Conservation (phyloP, 2,888 invertebrate genomes). For the Biston betularia region DNA sequence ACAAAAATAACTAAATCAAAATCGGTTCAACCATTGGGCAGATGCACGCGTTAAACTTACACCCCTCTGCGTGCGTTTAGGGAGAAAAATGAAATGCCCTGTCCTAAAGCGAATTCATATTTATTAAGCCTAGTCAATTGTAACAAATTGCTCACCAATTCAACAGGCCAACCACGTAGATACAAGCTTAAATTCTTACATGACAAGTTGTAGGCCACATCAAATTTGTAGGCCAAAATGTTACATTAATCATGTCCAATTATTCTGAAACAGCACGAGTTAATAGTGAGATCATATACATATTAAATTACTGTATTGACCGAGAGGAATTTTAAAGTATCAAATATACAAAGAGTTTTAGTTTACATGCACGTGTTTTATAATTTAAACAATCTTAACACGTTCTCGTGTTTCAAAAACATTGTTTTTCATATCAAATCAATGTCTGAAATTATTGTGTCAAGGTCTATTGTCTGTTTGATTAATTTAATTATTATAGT, state of each 20-base stretch:
- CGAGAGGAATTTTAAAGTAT: constrained; percentile 23
- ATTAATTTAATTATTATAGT: too few species aligned
- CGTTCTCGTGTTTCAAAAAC: constrained; percentile 18
- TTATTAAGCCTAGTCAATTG: constrained; percentile 20
- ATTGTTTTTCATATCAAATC: constrained; percentile 30
- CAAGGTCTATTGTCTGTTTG: constrained; percentile 1
- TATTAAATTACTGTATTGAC: constrained; percentile 45
- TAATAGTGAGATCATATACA: constrained; percentile 54
- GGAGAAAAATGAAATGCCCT: too few species aligned
- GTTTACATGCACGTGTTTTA: constrained; percentile 22
- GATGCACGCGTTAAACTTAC: too few species aligned
- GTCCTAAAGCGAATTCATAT: constrained; percentile 20
- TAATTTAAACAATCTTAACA: constrained; percentile 26
- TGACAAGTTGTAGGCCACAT: constrained; percentile 64
- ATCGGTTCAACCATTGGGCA: too few species aligned
- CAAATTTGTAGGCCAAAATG: constrained; percentile 65
- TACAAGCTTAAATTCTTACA: constrained; percentile 36
- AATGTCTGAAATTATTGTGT: constrained; percentile 8
- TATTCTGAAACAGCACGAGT: constrained; percentile 55
- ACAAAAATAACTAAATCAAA: too few species aligned
- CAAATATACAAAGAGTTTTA: constrained; percentile 18
- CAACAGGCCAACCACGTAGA: constrained; percentile 31
- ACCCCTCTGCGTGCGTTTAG: too few species aligned
- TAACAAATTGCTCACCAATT: constrained; percentile 34
- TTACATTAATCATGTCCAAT: constrained; percentile 69